Evolutionary conservation across 1,140 invertebrate genomes (phyloP).

Genomic region (Bacillus rossius): DNA sequence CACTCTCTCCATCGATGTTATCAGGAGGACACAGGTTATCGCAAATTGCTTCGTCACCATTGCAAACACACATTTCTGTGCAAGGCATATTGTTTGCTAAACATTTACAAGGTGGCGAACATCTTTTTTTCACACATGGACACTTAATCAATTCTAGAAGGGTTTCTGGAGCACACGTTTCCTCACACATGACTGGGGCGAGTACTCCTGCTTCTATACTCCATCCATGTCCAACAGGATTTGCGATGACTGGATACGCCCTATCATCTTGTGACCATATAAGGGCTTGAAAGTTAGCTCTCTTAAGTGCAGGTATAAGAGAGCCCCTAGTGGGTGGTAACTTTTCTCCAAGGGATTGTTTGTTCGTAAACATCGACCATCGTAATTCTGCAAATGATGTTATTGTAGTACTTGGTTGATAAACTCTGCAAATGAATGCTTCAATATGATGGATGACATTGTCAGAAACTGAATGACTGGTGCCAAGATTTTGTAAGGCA

Average conservation of each 20-base stretch:
- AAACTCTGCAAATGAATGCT: too few relatives aligned
- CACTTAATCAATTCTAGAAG: slow-evolving; percentile 7
- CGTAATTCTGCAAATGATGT: slow-evolving; percentile 5
- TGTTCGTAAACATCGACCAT: slow-evolving; percentile 9
- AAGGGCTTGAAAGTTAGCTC: slow-evolving; percentile 1
- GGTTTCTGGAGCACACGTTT: slow-evolving; percentile 5
- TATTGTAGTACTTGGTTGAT: neutral
- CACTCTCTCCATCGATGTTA: neutral
- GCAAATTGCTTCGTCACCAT: neutral
- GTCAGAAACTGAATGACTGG: too few relatives aligned
- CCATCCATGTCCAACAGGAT: slow-evolving; percentile 6
- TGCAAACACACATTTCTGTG: slow-evolving; percentile 17
- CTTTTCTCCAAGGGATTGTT: slow-evolving; percentile 1
- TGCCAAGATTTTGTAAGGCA: too few relatives aligned
- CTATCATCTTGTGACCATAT: slow-evolving; percentile 2
- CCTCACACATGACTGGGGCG: neutral
- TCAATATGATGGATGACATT: too few relatives aligned
- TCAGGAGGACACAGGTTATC: neutral
- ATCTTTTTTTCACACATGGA: neutral
- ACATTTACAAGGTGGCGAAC: slow-evolving; percentile 10
- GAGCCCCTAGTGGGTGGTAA: slow-evolving; percentile 5
- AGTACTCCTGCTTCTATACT: neutral
- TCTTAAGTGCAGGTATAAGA: slow-evolving; percentile 2
- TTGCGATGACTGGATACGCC: neutral
- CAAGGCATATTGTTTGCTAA: slow-evolving; percentile 4